Conservation (phyloP, 2,888 invertebrate species). For the Ecdyonurus torrentis region DNA sequence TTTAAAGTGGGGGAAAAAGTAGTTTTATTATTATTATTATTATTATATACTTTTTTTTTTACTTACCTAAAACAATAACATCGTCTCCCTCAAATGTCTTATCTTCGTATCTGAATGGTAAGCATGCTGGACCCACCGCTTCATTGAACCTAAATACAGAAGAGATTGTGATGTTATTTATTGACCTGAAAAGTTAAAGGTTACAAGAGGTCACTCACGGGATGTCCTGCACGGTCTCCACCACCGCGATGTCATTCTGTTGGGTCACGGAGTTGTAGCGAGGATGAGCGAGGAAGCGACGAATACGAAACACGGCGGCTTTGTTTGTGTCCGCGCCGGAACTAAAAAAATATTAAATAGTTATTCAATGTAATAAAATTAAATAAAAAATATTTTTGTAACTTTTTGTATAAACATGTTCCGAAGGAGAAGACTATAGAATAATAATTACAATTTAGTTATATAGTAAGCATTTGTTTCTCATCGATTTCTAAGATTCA, state of each 20-base stretch:
- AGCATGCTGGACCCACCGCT: conserved; percentile 40
- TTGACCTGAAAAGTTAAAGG: not conserved
- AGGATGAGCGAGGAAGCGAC: conserved; percentile 29
- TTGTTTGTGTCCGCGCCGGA: conserved; percentile 33
- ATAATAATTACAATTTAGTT: too few relatives aligned
- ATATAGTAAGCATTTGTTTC: too few relatives aligned
- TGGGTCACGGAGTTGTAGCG: conserved; percentile 20
- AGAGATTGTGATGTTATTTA: not conserved
- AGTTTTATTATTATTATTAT: too few relatives aligned
- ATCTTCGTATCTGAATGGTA: conserved; percentile 37
- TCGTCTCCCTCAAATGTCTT: conserved; percentile 19
- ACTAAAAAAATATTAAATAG: not conserved
- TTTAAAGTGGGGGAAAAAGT: too few relatives aligned
- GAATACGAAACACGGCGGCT: conserved; percentile 25
- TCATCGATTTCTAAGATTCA: too few relatives aligned
- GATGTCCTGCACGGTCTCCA: conserved; percentile 18
- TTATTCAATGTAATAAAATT: not conserved
- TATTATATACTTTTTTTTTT: not conserved
- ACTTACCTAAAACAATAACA: conserved; percentile 22
- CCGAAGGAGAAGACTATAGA: too few relatives aligned
- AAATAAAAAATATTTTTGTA: too few relatives aligned
- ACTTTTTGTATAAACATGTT: too few relatives aligned
- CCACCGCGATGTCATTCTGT: conserved; percentile 37
- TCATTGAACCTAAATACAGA: not conserved
- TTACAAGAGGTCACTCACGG: not conserved